Evolutionary conservation across 1,140 invertebrate species (phyloP).

Genomic region (Drosophila busckii): DNA sequence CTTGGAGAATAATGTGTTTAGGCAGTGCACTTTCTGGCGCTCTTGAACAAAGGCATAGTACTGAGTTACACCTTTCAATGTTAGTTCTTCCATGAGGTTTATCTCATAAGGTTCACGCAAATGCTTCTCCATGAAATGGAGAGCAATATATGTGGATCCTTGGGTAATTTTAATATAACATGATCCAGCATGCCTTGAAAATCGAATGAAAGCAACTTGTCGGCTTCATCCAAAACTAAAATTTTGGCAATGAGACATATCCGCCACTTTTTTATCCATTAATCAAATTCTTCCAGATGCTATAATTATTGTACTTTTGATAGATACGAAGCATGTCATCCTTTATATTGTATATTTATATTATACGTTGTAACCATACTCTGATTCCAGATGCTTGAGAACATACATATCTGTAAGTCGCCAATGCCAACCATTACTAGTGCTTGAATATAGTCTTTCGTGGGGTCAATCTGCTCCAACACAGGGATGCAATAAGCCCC

Average conservation of each 20-base stretch:
- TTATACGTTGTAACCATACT: conserved; percentile 99
- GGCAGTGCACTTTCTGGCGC: conserved; percentile 99
- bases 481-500: conserved; percentile 99
- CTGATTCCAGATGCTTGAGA: conserved; percentile 96
- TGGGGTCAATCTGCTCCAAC: conserved; percentile 95
- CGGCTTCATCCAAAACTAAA: conserved; percentile 99
- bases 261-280: conserved; percentile 99
- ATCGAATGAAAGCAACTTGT: conserved; percentile 99
- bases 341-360: conserved; percentile 97
- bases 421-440: conserved; percentile 99
- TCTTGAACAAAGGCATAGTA: conserved; percentile 99
- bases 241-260: conserved; percentile 97
- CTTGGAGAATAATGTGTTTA: conserved; percentile 99
- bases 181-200: conserved; percentile 99
- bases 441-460: conserved; percentile 95
- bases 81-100: conserved; percentile 99
- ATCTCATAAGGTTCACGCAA: conserved; percentile 98
- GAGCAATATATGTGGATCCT: conserved; percentile 97
- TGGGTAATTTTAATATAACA: conserved; percentile 95
- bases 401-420: conserved; percentile 99
- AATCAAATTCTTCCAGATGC: conserved; percentile 99
- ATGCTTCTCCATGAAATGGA: conserved; percentile 99
- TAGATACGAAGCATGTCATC: conserved; percentile 99
- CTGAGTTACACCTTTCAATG: conserved; percentile 99
- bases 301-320: conserved; percentile 99